These are phyloP conservation scores for Luehdorfia chinensis DNA, from an alignment of 1,140 invertebrate genomes.

Conservation along the genomic window DNA sequence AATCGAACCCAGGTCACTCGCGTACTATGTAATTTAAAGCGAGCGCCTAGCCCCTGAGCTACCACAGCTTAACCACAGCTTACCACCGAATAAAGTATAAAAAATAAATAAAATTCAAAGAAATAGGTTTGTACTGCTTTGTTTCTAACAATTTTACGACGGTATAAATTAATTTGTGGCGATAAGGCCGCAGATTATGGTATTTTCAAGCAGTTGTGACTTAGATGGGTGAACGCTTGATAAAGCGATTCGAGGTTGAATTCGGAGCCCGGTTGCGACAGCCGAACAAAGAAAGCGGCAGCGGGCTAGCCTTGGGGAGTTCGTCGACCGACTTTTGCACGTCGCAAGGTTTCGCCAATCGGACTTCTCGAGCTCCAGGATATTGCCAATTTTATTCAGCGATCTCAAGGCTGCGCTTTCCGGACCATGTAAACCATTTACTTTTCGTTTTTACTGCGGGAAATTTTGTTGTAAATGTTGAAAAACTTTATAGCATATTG, in stretches of 20 bases:
- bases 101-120: too few relatives aligned
- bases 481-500: not conserved
- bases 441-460: constrained; percentile 44
- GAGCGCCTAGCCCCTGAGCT: too few relatives aligned
- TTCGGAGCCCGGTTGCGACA: constrained; percentile 58
- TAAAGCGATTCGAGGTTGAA: constrained; percentile 61
- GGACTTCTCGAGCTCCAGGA: constrained; percentile 72
- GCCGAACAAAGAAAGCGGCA: constrained; percentile 72
- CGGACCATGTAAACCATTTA: constrained; percentile 58
- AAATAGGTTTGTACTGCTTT: too few relatives aligned
- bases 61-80: too few relatives aligned
- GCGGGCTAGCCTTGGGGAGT: constrained; percentile 64
- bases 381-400: constrained; percentile 71
- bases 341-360: constrained; percentile 76
- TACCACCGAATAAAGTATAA: too few relatives aligned
- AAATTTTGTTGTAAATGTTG: constrained; percentile 21
- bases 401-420: constrained; percentile 63
- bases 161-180: constrained; percentile 2
- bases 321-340: constrained; percentile 72
- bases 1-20: too few relatives aligned
- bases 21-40: too few relatives aligned
- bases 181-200: constrained; percentile 26
- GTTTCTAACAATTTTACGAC: too few relatives aligned
- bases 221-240: constrained; percentile 65
- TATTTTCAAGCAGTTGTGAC: constrained; percentile 43